Percentiles rank a stretch among this genome's conserved stretches.
Evolutionary conservation across 2,888 invertebrate genomes (phyloP).

Genomic region (Nudaria mundana): DNA sequence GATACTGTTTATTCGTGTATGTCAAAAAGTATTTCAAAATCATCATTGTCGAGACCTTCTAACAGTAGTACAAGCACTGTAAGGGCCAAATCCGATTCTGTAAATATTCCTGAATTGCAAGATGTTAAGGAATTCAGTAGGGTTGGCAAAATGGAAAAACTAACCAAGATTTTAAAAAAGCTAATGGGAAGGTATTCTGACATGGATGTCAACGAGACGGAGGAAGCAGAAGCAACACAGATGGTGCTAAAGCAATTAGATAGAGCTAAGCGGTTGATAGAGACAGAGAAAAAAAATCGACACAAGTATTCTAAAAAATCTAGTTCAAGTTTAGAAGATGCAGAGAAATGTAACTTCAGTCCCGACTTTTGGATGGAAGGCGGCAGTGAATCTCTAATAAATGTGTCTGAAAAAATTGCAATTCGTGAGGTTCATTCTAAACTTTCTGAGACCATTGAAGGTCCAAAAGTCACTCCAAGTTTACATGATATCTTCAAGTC

Average conservation of each 20-base stretch:
- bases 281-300: conserved; percentile 8
- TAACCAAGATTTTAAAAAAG: conserved; percentile 20
- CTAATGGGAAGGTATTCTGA: conserved; percentile 21
- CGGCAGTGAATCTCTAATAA: no score
- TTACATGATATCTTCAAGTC: neutral
- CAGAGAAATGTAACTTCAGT: conserved; percentile 17
- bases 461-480: neutral
- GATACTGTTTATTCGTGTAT: neutral
- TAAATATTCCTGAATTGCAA: neutral
- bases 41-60: neutral
- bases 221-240: conserved; percentile 30
- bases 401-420: no score
- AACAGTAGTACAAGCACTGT: neutral
- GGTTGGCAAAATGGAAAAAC: conserved; percentile 8
- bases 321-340: conserved; percentile 7
- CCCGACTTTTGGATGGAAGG: conserved; percentile 16
- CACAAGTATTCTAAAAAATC: conserved; percentile 1
- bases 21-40: neutral
- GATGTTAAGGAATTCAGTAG: conserved; percentile 1
- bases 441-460: neutral
- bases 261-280: conserved; percentile 14
- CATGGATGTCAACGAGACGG: conserved; percentile 4
- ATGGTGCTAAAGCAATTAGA: conserved; percentile 29
- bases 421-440: conserved; percentile 11
- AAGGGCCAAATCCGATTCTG: neutral